A percentile compares a stretch with the other conserved stretches of the same genome.
Conservation (phyloP, 2,797 vertebrate species). For the Apodemus agrarius region DNA sequence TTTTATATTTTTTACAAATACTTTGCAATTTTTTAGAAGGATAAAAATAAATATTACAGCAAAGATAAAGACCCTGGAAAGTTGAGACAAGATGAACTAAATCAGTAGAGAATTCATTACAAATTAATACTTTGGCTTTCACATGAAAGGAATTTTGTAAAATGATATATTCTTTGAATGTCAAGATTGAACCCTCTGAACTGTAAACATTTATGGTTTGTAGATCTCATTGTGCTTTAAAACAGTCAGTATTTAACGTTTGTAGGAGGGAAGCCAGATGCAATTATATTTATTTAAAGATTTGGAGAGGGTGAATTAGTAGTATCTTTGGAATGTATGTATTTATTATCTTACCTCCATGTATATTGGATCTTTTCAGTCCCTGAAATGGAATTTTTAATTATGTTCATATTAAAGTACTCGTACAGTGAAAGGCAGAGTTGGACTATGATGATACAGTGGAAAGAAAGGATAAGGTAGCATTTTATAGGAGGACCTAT, state of each 20-base stretch:
- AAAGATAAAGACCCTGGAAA: neutral
- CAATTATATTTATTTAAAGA: conserved; percentile 22
- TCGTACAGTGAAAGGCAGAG: neutral
- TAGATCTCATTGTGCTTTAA: conserved; percentile 28
- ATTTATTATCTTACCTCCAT: neutral
- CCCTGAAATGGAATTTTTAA: neutral
- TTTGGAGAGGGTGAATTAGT: neutral
- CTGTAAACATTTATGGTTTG: conserved; percentile 52
- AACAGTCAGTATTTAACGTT: conserved; percentile 11
- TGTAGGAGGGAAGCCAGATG: neutral
- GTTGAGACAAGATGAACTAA: neutral
- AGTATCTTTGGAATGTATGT: neutral
- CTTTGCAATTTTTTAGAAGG: neutral
- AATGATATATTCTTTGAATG: conserved; percentile 53
- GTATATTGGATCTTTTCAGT: neutral
- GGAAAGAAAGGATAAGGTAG: neutral
- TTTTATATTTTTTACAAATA: neutral
- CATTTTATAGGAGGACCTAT: neutral
- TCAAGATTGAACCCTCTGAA: conserved; percentile 48
- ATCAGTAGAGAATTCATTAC: conserved; percentile 28
- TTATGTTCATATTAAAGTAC: neutral
- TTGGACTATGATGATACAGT: neutral
- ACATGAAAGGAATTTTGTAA: conserved; percentile 58
- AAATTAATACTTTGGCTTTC: conserved; percentile 54
- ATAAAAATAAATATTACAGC: conserved; percentile 7